Evolutionary conservation across 2,888 invertebrate species (phyloP).

Genomic region (Salpingus planirostris): DNA sequence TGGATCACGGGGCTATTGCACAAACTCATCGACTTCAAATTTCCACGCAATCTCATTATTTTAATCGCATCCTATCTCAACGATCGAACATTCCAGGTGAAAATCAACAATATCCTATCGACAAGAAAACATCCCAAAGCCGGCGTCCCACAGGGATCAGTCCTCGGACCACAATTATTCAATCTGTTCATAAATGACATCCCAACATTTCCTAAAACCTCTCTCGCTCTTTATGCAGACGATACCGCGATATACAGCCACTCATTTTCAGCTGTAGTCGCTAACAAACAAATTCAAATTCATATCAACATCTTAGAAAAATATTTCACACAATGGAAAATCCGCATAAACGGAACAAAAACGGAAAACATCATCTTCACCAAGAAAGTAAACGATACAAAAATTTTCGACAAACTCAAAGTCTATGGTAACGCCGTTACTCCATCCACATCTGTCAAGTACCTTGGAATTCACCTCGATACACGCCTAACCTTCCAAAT

Average conservation of each 20-base stretch:
- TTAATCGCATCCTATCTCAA: slow-evolving; percentile 21
- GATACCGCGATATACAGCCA: slow-evolving; percentile 4
- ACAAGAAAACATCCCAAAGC: slow-evolving; percentile 9
- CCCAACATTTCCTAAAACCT: slow-evolving; percentile 9
- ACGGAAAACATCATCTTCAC: slow-evolving; percentile 4
- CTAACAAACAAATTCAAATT: no score
- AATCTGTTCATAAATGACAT: slow-evolving; percentile 11
- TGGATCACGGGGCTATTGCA: slow-evolving; percentile 27
- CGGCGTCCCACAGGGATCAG: slow-evolving; percentile 12
- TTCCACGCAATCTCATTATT: slow-evolving; percentile 18
- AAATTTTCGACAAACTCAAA: slow-evolving; percentile 1
- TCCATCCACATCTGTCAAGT: slow-evolving; percentile 1
- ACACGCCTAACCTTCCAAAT: slow-evolving; percentile 1
- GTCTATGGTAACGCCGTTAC: background rate
- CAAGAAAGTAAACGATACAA: no score
- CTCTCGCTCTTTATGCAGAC: slow-evolving; percentile 13
- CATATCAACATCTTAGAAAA: slow-evolving; percentile 2
- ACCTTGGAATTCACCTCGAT: slow-evolving; percentile 4
- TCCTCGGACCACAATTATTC: slow-evolving; percentile 15
- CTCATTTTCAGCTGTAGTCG: slow-evolving; percentile 1
- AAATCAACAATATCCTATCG: slow-evolving; percentile 10
- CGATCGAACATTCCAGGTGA: slow-evolving; percentile 17
- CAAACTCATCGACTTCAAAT: slow-evolving; percentile 22
- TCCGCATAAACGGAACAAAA: slow-evolving; percentile 3
- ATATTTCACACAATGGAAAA: slow-evolving; percentile 1